phyloP scores from a whole-genome alignment of 2,797 vertebrate genomes.

The Tenualosa thibaudeaui region DNA sequence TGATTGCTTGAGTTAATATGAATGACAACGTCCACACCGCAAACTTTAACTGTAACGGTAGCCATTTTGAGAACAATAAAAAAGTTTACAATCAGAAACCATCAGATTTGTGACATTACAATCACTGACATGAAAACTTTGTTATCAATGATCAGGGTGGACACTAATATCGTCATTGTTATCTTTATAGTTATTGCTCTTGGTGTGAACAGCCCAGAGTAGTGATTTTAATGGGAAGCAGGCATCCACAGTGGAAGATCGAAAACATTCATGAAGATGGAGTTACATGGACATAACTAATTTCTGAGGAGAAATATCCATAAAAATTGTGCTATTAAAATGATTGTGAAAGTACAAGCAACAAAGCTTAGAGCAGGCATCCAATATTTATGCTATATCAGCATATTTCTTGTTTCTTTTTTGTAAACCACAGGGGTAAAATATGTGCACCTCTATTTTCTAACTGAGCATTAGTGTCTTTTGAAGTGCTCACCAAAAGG shows the following conservation, averaged over 20 bases:
- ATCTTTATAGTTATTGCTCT: no score
- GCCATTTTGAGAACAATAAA: no score
- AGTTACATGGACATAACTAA: background rate
- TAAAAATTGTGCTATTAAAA: background rate
- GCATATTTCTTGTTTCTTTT: background rate
- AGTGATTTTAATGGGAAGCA: background rate
- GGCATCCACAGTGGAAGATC: background rate
- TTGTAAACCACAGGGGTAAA: background rate
- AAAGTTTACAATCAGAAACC: no score
- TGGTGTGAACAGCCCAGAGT: no score
- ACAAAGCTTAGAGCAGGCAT: background rate
- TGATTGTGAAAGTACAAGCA: background rate
- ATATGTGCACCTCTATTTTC: background rate
- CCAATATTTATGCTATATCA: background rate
- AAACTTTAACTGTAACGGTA: no score
- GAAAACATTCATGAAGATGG: background rate
- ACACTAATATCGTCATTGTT: no score
- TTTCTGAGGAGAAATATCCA: background rate
- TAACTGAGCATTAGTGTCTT: background rate
- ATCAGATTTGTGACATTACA: no score
- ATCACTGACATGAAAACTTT: no score
- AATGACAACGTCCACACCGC: no score
- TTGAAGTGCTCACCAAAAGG: background rate
- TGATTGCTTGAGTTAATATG: no score
- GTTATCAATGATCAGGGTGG: no score